A percentile compares a stretch with the other conserved stretches of the same genome.
Conservation (phyloP, 2,113 vertebrate genomes). For the Diglossa brunneiventris region DNA sequence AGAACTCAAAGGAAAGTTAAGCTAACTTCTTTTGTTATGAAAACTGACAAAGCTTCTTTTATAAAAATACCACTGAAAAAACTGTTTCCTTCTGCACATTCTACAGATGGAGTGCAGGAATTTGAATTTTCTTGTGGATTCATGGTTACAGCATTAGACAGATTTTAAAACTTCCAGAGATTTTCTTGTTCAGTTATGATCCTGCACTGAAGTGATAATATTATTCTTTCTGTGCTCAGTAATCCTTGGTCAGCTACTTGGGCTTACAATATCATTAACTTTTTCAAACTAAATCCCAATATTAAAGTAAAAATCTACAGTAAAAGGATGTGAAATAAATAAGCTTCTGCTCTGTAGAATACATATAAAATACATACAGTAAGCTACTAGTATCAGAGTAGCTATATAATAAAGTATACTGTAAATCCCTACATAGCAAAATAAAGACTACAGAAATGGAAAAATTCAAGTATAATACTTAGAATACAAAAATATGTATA, state of each 20-base stretch:
- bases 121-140: conserved; percentile 1
- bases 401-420: neutral
- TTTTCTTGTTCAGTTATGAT: neutral
- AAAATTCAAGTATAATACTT: neutral
- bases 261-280: neutral
- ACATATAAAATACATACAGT: neutral
- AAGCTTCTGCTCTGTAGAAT: neutral
- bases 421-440: neutral
- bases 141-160: neutral
- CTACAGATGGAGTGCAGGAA: neutral
- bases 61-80: neutral
- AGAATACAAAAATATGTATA: neutral
- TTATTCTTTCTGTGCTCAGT: neutral
- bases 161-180: neutral
- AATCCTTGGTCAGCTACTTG: conserved; percentile 26
- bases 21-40: neutral
- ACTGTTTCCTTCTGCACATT: neutral
- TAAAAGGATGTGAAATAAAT: conserved; percentile 1
- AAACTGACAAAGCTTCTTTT: neutral
- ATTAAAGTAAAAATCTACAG: conserved; percentile 19
- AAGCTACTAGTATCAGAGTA: neutral
- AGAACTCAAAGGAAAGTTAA: neutral
- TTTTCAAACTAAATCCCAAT: neutral
- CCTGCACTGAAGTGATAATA: conserved; percentile 19
- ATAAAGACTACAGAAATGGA: neutral